Conservation (phyloP, 2,113 vertebrate species). For the Sander lucioperca region DNA sequence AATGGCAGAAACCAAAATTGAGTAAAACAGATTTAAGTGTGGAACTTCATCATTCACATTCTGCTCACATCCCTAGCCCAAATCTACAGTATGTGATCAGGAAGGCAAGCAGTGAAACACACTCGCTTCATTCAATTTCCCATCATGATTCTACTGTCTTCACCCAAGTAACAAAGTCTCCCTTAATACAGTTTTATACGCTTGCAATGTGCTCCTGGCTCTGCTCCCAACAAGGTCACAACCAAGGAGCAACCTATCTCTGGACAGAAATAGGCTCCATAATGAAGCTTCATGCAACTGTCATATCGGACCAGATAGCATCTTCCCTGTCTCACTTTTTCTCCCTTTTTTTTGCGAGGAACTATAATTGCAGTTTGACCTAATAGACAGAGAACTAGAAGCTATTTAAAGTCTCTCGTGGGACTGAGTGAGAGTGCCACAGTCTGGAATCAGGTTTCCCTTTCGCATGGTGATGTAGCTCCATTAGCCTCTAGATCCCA, state of each 20-base stretch:
- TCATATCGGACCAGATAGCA: constrained; percentile 56
- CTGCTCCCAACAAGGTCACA: constrained; percentile 67
- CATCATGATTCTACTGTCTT: constrained; percentile 36
- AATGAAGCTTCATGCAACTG: constrained; percentile 68
- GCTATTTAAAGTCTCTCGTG: constrained; percentile 72
- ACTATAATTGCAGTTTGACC: constrained; percentile 77
- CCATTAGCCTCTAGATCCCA: constrained; percentile 53
- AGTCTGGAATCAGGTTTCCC: constrained; percentile 63
- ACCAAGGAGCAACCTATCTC: constrained; percentile 58
- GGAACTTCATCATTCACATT: constrained; percentile 19
- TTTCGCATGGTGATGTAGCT: constrained; percentile 37
- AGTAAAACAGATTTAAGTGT: neutral
- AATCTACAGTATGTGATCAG: constrained; percentile 24
- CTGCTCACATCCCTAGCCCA: neutral
- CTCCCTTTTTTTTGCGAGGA: constrained; percentile 38
- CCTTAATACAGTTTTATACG: constrained; percentile 54
- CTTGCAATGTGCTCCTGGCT: constrained; percentile 43
- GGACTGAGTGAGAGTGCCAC: constrained; percentile 44
- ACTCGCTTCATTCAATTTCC: constrained; percentile 60
- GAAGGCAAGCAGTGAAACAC: neutral
- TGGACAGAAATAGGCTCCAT: constrained; percentile 60
- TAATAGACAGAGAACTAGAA: constrained; percentile 61
- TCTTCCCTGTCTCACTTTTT: constrained; percentile 45
- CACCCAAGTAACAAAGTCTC: constrained; percentile 47
- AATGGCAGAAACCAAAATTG: neutral